phyloP scores from a whole-genome alignment of 2,888 invertebrate genomes.

The Pegoplata infirma region DNA sequence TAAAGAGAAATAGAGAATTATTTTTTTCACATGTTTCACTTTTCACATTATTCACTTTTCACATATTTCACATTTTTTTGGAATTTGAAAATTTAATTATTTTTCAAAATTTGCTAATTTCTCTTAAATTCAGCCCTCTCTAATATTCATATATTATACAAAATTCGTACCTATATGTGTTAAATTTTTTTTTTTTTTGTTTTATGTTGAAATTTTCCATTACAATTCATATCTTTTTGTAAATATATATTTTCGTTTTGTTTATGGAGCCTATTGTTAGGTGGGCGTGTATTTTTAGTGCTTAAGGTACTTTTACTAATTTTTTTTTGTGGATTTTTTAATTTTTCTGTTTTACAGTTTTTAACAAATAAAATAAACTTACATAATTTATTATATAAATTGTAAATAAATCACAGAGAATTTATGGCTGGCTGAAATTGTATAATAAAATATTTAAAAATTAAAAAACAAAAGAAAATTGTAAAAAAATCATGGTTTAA shows the following conservation, averaged over 20 bases:
- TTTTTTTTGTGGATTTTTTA: background rate
- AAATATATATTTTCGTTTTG: background rate
- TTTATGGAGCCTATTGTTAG: background rate
- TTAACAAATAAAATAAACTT: constrained; percentile 8
- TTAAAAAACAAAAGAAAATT: too few relatives aligned
- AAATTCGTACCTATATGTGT: too few relatives aligned
- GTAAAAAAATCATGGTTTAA: too few relatives aligned
- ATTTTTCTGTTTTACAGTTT: background rate
- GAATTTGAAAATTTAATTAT: too few relatives aligned
- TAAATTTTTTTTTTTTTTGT: constrained; percentile 13
- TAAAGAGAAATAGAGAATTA: too few relatives aligned
- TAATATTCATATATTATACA: too few relatives aligned
- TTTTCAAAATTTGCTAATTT: too few relatives aligned
- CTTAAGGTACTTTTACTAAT: constrained; percentile 17
- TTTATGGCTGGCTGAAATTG: background rate
- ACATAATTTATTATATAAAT: constrained; percentile 20
- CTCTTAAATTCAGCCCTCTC: too few relatives aligned
- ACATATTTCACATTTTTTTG: too few relatives aligned
- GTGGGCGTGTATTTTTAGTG: constrained; percentile 16
- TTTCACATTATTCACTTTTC: too few relatives aligned
- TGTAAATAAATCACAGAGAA: constrained; percentile 1
- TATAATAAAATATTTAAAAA: too few relatives aligned
- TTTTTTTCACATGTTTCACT: too few relatives aligned
- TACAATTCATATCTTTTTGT: constrained; percentile 16
- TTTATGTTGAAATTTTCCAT: constrained; percentile 45